Evolutionary conservation across 2,113 vertebrate genomes (phyloP).

Genomic region (Beaufortia kweichowensis): DNA sequence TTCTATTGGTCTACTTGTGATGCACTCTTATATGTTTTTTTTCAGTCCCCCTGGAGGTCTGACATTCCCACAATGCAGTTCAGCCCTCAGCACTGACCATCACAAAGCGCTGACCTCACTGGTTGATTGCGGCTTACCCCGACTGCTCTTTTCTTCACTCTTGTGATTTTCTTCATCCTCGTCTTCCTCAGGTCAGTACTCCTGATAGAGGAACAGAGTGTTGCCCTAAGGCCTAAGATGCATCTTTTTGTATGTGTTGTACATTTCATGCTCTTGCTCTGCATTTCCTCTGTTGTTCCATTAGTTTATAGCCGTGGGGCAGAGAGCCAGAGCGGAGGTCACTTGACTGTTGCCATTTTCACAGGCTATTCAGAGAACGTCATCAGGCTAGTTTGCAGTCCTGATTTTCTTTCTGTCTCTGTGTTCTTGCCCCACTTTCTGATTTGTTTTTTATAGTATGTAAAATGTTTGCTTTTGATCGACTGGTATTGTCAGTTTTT

Average conservation of each 20-base stretch:
- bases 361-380: slow-evolving; percentile 54
- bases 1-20: slow-evolving; percentile 8
- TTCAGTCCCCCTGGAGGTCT: slow-evolving; percentile 31
- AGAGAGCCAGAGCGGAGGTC: slow-evolving; percentile 50
- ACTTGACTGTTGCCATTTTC: slow-evolving; percentile 63
- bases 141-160: slow-evolving; percentile 47
- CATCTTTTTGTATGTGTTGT: slow-evolving; percentile 26
- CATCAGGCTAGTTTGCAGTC: slow-evolving; percentile 1
- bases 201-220: slow-evolving; percentile 61
- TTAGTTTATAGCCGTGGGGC: slow-evolving; percentile 38
- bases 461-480: no score
- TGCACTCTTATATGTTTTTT: neutral
- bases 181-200: slow-evolving; percentile 74
- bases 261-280: slow-evolving; percentile 4
- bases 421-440: slow-evolving; percentile 4
- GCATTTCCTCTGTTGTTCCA: slow-evolving; percentile 7
- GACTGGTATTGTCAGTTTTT: no score
- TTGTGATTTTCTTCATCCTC: slow-evolving; percentile 55
- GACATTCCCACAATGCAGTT: slow-evolving; percentile 48
- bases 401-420: neutral
- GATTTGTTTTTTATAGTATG: no score
- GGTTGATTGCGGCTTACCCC: slow-evolving; percentile 26
- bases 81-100: slow-evolving; percentile 44
- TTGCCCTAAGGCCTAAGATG: slow-evolving; percentile 56
- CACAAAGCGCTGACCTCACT: slow-evolving; percentile 39